Conservation (phyloP, 2,113 vertebrate species). For the Tetraodon nigroviridis region DNA sequence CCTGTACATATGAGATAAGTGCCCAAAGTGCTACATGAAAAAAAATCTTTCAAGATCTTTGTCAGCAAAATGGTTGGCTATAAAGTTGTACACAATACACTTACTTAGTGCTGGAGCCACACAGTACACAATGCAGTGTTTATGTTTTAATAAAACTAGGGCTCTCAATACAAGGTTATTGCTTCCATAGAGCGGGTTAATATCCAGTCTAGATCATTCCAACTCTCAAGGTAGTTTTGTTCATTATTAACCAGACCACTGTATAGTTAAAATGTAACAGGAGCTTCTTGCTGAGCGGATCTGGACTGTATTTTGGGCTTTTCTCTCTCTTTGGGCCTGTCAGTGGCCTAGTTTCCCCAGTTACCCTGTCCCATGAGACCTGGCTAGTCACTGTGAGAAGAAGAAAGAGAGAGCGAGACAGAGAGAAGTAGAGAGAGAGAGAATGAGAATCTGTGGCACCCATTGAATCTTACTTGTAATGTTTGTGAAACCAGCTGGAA, state of each 20-base stretch:
- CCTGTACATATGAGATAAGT: too few species aligned
- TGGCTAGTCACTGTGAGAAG: constrained; percentile 51
- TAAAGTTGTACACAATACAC: too few species aligned
- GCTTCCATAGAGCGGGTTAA: too few species aligned
- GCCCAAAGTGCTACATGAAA: too few species aligned
- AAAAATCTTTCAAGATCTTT: too few species aligned
- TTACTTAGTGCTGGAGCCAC: too few species aligned
- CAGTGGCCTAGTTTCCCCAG: constrained; percentile 60
- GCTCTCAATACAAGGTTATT: too few species aligned
- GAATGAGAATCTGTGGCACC: constrained; percentile 32
- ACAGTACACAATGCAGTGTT: too few species aligned
- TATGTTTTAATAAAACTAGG: too few species aligned
- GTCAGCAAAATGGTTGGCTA: too few species aligned
- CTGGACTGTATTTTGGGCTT: constrained; percentile 18
- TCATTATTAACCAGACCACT: background rate
- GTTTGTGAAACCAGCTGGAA: constrained; percentile 69
- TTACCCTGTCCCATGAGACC: constrained; percentile 51
- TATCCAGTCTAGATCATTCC: too few species aligned
- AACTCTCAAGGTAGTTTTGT: background rate
- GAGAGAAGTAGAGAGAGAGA: constrained; percentile 26
- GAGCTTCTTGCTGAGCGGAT: constrained; percentile 24
- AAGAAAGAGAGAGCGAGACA: constrained; percentile 11
- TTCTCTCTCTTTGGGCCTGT: constrained; percentile 30
- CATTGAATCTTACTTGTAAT: constrained; percentile 52
- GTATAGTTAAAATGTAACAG: constrained; percentile 11